Percentiles rank a stretch among this genome's conserved stretches.
Conservation (phyloP, 2,888 invertebrate genomes). For the Eulithis prunata region DNA sequence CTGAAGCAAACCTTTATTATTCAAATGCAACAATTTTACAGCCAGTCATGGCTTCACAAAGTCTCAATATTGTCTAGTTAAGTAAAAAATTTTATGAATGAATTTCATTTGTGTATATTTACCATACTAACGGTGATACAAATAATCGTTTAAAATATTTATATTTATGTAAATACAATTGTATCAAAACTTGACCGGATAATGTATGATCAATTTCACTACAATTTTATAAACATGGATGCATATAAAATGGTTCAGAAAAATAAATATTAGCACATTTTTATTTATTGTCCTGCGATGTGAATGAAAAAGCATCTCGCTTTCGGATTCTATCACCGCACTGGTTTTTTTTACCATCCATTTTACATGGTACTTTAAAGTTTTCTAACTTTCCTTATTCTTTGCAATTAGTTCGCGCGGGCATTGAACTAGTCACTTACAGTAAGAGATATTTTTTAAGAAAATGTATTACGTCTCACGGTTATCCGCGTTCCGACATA, state of each 20-base stretch:
- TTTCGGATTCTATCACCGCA: conserved; percentile 1
- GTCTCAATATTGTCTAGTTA: conserved; percentile 1
- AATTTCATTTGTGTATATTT: not conserved
- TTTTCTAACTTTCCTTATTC: too few relatives aligned
- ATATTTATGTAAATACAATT: conserved; percentile 9
- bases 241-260: not conserved
- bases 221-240: not conserved
- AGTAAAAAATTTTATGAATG: conserved; percentile 6
- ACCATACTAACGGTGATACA: not conserved
- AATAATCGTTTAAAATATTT: conserved; percentile 13
- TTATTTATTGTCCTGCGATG: not conserved
- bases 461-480: too few relatives aligned
- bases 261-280: not conserved
- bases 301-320: not conserved
- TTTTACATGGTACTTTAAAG: too few relatives aligned
- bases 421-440: too few relatives aligned
- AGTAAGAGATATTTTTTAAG: too few relatives aligned
- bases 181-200: conserved; percentile 10
- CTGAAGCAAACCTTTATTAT: too few relatives aligned
- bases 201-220: conserved; percentile 1
- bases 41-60: not conserved
- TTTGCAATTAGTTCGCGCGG: too few relatives aligned
- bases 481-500: too few relatives aligned
- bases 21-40: not conserved
- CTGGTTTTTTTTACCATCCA: not conserved